Percentiles rank a stretch among this genome's conserved stretches.
Evolutionary conservation across 2,888 invertebrate genomes (phyloP).

Genomic region (Oligia fasciuncula): DNA sequence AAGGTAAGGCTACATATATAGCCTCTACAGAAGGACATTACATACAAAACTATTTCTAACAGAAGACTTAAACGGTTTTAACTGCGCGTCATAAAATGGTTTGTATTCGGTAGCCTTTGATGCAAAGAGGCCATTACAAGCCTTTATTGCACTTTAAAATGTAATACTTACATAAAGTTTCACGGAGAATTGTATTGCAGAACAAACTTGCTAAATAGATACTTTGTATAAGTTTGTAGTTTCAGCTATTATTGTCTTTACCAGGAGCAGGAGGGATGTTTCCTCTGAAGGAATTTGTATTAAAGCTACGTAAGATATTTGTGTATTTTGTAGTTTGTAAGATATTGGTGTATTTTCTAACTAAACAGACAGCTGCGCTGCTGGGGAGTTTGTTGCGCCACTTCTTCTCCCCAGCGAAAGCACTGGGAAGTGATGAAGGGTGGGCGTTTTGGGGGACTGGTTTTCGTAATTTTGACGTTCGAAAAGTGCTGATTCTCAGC

Average conservation of each 20-base stretch:
- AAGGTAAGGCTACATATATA: too few species aligned
- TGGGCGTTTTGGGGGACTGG: too few species aligned
- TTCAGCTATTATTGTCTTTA: background rate
- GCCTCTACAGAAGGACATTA: background rate
- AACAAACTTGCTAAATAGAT: constrained; percentile 24
- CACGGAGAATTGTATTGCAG: constrained; percentile 27
- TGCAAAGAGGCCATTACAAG: constrained; percentile 40
- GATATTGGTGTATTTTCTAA: too few species aligned
- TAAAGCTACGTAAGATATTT: too few species aligned
- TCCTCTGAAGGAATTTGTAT: too few species aligned
- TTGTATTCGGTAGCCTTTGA: constrained; percentile 45
- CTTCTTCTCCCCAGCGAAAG: too few species aligned
- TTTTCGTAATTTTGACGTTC: too few species aligned
- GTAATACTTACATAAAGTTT: constrained; percentile 23
- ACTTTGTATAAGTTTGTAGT: constrained; percentile 11
- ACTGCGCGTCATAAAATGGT: constrained; percentile 40
- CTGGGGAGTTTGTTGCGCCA: too few species aligned
- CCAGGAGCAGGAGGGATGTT: background rate
- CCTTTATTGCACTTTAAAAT: constrained; percentile 45
- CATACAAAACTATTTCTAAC: constrained; percentile 16
- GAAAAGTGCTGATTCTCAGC: too few species aligned
- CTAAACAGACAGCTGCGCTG: too few species aligned
- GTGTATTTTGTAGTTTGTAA: too few species aligned
- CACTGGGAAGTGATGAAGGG: too few species aligned
- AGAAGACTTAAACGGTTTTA: constrained; percentile 30